phyloP scores from a whole-genome alignment of 2,888 invertebrate species.

The Mayetiola destructor region DNA sequence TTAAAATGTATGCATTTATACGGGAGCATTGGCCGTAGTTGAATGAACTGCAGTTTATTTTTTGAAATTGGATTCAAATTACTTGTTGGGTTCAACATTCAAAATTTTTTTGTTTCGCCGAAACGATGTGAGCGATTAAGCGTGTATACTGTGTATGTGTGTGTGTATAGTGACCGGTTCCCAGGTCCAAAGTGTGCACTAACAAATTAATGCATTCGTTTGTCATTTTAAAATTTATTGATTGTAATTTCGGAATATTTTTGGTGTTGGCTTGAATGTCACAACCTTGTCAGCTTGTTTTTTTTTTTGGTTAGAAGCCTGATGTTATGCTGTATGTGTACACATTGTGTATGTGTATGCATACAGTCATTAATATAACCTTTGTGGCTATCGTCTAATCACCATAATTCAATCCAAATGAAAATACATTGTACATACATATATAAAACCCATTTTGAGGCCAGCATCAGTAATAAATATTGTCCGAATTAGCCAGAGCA shows the following conservation, averaged over 20 bases:
- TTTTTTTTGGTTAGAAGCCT: not conserved
- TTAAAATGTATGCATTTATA: not conserved
- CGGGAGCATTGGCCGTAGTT: no score
- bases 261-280: not conserved
- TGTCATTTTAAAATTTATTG: conserved; percentile 8
- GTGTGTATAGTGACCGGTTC: no score
- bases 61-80: not conserved
- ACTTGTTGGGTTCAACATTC: not conserved
- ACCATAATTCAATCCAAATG: not conserved
- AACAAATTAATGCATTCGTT: conserved; percentile 8
- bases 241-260: not conserved
- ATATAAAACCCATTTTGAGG: no score
- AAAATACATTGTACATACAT: not conserved
- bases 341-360: not conserved
- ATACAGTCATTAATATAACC: no score
- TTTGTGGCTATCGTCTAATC: conserved; percentile 8
- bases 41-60: not conserved
- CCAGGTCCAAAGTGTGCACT: no score
- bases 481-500: not conserved
- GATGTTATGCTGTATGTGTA: not conserved
- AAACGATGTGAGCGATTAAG: not conserved
- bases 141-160: not conserved
- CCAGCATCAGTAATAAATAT: conserved; percentile 11
- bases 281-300: not conserved
- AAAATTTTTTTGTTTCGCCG: conserved; percentile 4